Evolutionary conservation across 30 jellyfish, hydroid and myxozoan genomes (phyloP), one percentile per base, ranked within the genome.

Genomic region (Aurelia aurita): DNA sequence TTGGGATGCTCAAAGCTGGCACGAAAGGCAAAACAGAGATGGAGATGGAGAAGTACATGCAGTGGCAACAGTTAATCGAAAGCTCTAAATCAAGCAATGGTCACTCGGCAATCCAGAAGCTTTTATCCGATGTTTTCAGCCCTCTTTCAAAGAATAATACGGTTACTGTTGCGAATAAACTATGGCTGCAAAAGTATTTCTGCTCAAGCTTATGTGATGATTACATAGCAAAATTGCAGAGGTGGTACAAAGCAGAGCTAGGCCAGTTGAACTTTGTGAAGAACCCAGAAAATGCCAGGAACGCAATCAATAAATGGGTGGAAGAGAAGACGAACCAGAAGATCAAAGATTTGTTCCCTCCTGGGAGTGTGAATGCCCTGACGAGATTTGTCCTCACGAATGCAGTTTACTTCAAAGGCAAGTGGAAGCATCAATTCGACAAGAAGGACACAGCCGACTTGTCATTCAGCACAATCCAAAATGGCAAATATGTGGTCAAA

Each of bases 1-100:
- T 88, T 18, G 88, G 83, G 32, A 78, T 88, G 91, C 83, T 88
- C 79, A 57, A 79, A 53, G 87, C 88, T 23, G 96, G 96, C 65
- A 80, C 96, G 14, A 78, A 39, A 64, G 68, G 80, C 9, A 47
- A 1, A 71, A 88, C 96, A 9, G 76, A 47, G 19, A 59, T 22
- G 46, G 85, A 88, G n/a, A 68, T 88, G 88, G 84, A 78, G 13
- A 45, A 69, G 26, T 79, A 10, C 61, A 20, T 88, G 92, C 19
- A 72, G 5, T 88, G 88, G 91, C 79, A 73, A 16, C 63, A 85
- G 21, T 58, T 85, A 53, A 69, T 28, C 22, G 58, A 66, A 32
- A 55, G 63, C 32, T 51, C 58, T 10, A 86, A 80, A 25, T 29
- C 43, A 20, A 15, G 21, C 3, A 72, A 72, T 32, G 78, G 86